phyloP scores from a whole-genome alignment of 2,113 vertebrate genomes.

The Pomatorhinus ruficollis region DNA sequence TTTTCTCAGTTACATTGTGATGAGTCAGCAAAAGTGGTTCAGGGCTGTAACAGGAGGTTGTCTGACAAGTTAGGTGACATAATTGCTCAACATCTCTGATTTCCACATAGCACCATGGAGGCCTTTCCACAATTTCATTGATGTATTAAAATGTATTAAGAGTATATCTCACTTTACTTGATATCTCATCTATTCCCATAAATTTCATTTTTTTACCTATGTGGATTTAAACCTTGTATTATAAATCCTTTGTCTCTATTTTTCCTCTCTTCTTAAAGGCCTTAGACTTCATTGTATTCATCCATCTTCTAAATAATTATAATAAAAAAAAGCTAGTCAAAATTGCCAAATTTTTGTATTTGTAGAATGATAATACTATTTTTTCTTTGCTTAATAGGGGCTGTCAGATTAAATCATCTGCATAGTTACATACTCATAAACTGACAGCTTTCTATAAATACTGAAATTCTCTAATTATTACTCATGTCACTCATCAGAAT shows the following conservation, averaged over 20 bases:
- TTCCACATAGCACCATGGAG: not conserved
- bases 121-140: not conserved
- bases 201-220: not conserved
- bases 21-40: not conserved
- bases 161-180: not conserved
- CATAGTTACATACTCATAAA: not conserved
- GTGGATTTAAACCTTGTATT: not conserved
- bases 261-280: not conserved
- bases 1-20: not conserved
- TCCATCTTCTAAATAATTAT: not conserved
- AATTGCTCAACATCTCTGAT: not conserved
- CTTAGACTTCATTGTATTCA: not conserved
- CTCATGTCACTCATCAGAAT: not conserved
- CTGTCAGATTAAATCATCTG: not conserved
- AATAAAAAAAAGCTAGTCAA: not conserved
- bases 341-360: not conserved
- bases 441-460: slow-evolving; percentile 5
- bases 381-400: not conserved
- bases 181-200: not conserved
- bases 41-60: not conserved
- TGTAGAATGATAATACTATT: not conserved
- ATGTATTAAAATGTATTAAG: not conserved
- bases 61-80: not conserved
- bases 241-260: not conserved
- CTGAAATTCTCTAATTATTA: not conserved